Conservation (phyloP, 2,888 invertebrate genomes). For the Drosophila siamana region DNA sequence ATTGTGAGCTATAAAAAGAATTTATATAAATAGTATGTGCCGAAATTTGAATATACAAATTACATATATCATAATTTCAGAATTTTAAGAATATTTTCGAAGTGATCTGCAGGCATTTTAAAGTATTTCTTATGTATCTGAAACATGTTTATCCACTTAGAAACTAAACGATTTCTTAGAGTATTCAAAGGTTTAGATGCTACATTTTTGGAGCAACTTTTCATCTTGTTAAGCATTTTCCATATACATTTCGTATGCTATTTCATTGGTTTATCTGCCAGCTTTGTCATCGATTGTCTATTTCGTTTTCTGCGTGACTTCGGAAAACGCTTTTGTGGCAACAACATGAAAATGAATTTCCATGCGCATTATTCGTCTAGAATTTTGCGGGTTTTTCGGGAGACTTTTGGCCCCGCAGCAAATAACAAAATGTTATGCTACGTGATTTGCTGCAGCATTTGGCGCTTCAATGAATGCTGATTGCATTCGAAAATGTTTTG, state of each 20-base stretch:
- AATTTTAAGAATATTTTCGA: too few species aligned
- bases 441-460: constrained; percentile 74
- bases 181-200: too few species aligned
- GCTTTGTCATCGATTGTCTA: constrained; percentile 61
- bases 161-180: too few species aligned
- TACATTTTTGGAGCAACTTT: too few species aligned
- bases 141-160: too few species aligned
- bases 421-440: constrained; percentile 77
- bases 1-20: background rate
- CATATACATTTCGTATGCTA: background rate
- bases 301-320: constrained; percentile 68
- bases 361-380: constrained; percentile 34
- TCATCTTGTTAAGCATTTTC: constrained; percentile 9
- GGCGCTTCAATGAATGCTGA: constrained; percentile 64
- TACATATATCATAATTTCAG: too few species aligned
- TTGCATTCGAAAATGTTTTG: constrained; percentile 46
- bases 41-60: background rate
- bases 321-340: constrained; percentile 58
- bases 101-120: too few species aligned
- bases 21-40: background rate
- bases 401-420: constrained; percentile 61
- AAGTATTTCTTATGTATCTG: too few species aligned
- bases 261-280: constrained; percentile 10
- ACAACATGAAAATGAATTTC: constrained; percentile 33
- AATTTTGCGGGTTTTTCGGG: constrained; percentile 38